Evolutionary conservation across 2,888 invertebrate species (phyloP).

Genomic region (Eurytoma adleriae): DNA sequence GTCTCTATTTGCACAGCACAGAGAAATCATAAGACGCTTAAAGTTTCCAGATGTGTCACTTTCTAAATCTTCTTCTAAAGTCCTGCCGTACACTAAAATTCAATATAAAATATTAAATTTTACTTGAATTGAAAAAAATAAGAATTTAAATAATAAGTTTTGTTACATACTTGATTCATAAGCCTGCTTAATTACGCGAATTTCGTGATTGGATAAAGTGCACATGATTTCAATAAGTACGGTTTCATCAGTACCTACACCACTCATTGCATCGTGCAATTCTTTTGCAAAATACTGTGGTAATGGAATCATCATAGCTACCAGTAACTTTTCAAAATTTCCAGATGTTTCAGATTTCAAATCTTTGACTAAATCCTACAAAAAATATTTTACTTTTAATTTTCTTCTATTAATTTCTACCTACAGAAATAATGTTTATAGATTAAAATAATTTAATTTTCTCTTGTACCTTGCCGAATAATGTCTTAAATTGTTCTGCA

Average conservation of each 20-base stretch:
- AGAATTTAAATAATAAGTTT: constrained; percentile 1
- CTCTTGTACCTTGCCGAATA: constrained; percentile 80
- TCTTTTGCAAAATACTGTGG: constrained; percentile 79
- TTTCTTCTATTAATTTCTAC: not conserved
- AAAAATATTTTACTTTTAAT: constrained; percentile 9
- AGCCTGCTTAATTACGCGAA: constrained; percentile 76
- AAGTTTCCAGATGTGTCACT: constrained; percentile 96
- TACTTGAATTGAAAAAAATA: not conserved
- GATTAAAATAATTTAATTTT: constrained; percentile 1
- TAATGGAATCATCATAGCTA: constrained; percentile 80
- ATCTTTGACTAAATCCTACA: constrained; percentile 76
- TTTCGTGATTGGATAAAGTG: constrained; percentile 79
- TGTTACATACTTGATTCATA: constrained; percentile 75
- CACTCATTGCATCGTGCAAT: constrained; percentile 79
- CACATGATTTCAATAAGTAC: constrained; percentile 80
- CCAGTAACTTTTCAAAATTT: constrained; percentile 78
- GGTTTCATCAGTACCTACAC: constrained; percentile 79
- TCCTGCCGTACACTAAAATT: constrained; percentile 85
- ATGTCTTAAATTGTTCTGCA: constrained; percentile 79
- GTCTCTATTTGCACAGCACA: constrained; percentile 88
- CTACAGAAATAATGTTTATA: not conserved
- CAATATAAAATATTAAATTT: not conserved
- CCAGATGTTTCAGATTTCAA: constrained; percentile 80
- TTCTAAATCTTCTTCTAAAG: constrained; percentile 88
- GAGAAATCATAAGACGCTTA: constrained; percentile 90